Conservation (phyloP, 2,888 invertebrate species). For the Nebria brevicollis region DNA sequence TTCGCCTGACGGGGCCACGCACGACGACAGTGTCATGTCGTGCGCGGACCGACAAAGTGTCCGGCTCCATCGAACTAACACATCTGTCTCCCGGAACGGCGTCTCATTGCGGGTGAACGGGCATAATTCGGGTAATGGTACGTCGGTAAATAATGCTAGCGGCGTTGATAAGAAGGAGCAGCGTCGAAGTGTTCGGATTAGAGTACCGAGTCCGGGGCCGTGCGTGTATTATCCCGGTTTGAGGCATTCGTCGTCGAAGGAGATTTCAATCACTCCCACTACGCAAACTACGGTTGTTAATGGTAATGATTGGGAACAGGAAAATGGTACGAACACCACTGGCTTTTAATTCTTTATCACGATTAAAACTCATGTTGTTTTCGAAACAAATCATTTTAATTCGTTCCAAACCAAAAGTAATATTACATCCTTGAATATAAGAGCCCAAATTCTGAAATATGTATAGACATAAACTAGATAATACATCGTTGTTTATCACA, state of each 20-base stretch:
- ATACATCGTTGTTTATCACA: too few relatives aligned
- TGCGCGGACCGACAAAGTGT: slow-evolving; percentile 80
- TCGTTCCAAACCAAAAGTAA: too few relatives aligned
- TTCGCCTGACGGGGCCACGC: slow-evolving; percentile 76
- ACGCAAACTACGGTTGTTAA: slow-evolving; percentile 57
- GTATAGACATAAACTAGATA: too few relatives aligned
- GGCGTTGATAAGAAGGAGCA: slow-evolving; percentile 50
- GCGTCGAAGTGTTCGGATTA: slow-evolving; percentile 51
- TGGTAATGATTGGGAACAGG: slow-evolving; percentile 29
- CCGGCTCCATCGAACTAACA: slow-evolving; percentile 69
- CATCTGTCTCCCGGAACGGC: slow-evolving; percentile 61
- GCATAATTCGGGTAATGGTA: slow-evolving; percentile 14
- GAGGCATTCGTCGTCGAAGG: slow-evolving; percentile 55
- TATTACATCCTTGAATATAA: too few relatives aligned
- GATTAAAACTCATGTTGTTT: not conserved
- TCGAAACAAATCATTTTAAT: not conserved
- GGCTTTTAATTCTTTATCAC: slow-evolving; percentile 24
- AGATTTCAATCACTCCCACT: slow-evolving; percentile 56
- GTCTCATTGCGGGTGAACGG: slow-evolving; percentile 56
- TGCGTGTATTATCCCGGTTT: slow-evolving; percentile 68
- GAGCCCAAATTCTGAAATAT: too few relatives aligned
- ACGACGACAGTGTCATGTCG: slow-evolving; percentile 85
- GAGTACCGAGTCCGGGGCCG: slow-evolving; percentile 64
- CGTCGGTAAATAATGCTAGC: slow-evolving; percentile 50
- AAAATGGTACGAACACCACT: slow-evolving; percentile 23